Evolutionary conservation across 2,888 invertebrate genomes (phyloP), one percentile per base, ranked within the genome.

Genomic region (Drosophila mettleri): DNA sequence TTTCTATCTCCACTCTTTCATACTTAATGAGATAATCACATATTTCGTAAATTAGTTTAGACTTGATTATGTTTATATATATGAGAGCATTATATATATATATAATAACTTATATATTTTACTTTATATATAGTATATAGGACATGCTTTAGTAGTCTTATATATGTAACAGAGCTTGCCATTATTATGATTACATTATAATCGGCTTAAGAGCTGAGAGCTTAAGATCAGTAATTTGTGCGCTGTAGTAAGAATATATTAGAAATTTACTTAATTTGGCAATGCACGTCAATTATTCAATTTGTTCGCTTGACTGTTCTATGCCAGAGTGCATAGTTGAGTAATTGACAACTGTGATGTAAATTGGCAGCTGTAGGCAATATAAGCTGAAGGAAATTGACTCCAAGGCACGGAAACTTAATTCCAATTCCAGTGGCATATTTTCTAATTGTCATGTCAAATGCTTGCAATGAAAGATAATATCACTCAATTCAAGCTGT

Each of bases 391-490:
- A n/a, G 27, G 39, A 38, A 51, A 60, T 4, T 24, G 33, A 45
- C 9, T 38, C 33, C 43, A 57, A 62, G n/a, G n/a, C n/a, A 63
- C 55, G 49, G 66, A 70, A 72, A 73, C 65, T 78, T 43, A 57
- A 73, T 69, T 62, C 53, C 64, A 65, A n/a, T n/a, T n/a, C n/a
- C n/a, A 58, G 66, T 34, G 43, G 45, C 48, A 41, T 34, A 38
- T 39, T 41, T 60, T 27, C 51, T 43, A 34, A 33, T 39, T 51
- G 31, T 68, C 16, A 20, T 22, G 36, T 63, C 54, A 27, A 51
- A n/a, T 58, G 33, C 18, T 22, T 36, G 41, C 39, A 24, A 63
- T 64, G 48, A 69, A 69, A 69, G 36, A 36, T 48, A 31, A 61
- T 52, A 55, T 18, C 39, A 59, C 38, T 55, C 16, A 62, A 33